phyloP scores from a whole-genome alignment of 2,888 invertebrate genomes.

The Coelinius sp. region DNA sequence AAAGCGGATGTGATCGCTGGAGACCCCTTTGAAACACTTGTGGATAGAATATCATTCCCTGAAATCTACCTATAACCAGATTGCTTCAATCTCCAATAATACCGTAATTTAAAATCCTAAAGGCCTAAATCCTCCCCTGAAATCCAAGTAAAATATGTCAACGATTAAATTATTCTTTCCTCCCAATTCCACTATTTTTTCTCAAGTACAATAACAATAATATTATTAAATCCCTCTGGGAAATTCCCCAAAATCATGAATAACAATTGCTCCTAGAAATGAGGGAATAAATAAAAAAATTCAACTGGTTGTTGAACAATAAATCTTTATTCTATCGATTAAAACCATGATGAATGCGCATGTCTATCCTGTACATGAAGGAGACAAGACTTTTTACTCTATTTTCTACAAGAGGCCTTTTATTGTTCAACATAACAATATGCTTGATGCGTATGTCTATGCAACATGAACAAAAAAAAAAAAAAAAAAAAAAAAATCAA shows the following conservation, averaged over 20 bases:
- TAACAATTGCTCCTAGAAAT: background rate
- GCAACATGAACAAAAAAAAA: too few relatives aligned
- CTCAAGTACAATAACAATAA: background rate
- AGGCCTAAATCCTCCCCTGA: too few relatives aligned
- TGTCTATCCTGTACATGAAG: background rate
- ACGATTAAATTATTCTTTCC: too few relatives aligned
- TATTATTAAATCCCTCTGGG: background rate
- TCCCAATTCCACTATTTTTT: too few relatives aligned
- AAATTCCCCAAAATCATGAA: background rate
- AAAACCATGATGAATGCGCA: constrained; percentile 23
- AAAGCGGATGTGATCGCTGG: background rate
- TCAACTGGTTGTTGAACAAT: background rate
- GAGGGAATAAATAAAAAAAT: background rate
- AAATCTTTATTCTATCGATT: constrained; percentile 29
- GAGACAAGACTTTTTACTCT: background rate
- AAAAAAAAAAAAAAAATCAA: constrained; percentile 24
- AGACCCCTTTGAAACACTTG: background rate
- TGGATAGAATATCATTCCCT: too few relatives aligned
- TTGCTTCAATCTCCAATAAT: too few relatives aligned
- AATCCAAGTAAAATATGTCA: too few relatives aligned
- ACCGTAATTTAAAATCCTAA: too few relatives aligned
- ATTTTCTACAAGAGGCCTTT: background rate
- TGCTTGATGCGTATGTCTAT: background rate
- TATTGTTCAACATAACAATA: constrained; percentile 19
- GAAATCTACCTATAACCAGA: too few relatives aligned